Percentiles rank a stretch among this genome's conserved stretches.
These are phyloP conservation scores for Ispidina lecontei DNA, from an alignment of 2,797 vertebrate species.

Conservation along the genomic window DNA sequence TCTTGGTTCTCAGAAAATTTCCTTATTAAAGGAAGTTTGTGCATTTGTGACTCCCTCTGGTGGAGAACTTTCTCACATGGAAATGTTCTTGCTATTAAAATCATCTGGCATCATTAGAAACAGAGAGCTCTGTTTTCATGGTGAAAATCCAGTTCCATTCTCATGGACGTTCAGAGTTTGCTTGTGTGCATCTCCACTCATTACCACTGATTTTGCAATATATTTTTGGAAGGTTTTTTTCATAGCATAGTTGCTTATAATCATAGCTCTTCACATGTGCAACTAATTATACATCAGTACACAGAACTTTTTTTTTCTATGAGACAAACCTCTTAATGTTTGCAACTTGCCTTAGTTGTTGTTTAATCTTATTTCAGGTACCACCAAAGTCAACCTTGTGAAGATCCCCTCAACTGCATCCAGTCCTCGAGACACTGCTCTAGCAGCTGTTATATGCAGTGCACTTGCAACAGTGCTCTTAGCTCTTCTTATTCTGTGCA, in stretches of 20 bases:
- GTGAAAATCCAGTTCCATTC: not conserved
- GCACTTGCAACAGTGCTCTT: conserved; percentile 93
- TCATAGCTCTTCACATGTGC: not conserved
- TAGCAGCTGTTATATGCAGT: conserved; percentile 95
- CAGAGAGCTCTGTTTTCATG: not conserved
- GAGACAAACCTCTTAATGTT: not conserved
- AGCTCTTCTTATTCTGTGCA: conserved; percentile 92
- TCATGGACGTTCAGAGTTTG: not conserved
- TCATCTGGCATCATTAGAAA: not conserved
- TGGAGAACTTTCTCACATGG: not conserved
- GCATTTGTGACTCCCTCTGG: conserved; percentile 45
- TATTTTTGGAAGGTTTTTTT: not conserved
- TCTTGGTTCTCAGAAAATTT: not conserved
- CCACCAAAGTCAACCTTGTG: conserved; percentile 92
- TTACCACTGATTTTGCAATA: not conserved
- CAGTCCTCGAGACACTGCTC: conserved; percentile 92
- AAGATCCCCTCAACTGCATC: conserved; percentile 89
- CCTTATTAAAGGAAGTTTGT: not conserved
- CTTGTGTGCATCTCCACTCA: not conserved
- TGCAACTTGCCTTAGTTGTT: not conserved
- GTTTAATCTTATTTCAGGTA: conserved; percentile 80
- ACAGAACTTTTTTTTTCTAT: not conserved
- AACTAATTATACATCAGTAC: not conserved
- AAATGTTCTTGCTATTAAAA: not conserved
- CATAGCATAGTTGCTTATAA: not conserved